Base-by-base conservation (phyloP, 2,888 invertebrate species). In the Eupithecia vulgata region DNA sequence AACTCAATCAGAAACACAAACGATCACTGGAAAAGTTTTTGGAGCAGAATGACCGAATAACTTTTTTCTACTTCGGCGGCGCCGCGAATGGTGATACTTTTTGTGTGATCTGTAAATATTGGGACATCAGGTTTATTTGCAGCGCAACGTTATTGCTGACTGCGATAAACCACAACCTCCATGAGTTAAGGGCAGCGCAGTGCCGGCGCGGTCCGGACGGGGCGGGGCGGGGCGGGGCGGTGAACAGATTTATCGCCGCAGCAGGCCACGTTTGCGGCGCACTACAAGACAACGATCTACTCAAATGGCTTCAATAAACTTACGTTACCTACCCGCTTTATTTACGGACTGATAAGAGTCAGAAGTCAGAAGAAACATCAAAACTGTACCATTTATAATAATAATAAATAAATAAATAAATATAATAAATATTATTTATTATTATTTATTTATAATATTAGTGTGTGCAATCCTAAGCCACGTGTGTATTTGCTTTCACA, bases 231-330 rank as follows among this genome's bases (percentile, higher is more conserved):
- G 34, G 34, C 61, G 34, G 34, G 34, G 61, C 34, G 61, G 61
- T 21, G 30, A 17, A 69, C 59, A 69, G 59, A 72, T 72, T 61
- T 57, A 72, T 72, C 72, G 66, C 40, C 34, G 68, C 67, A 67
- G 70, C 52, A 70, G 70, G 52, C 65, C 65, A 30, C 70, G 37
- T 48, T 25, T 30, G 57, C 57, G 57, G 25, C 25, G 10, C 12
- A 13, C 57, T 67, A 59, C 71, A 67, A 59, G 71, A 67, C 59
- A 59, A 59, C 71, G 42, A 67, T 71, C 66, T 34, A 71, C 66
- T 61, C 30, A 17, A 71, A 71, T 34, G 71, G 67, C 71, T 71
- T 61, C 64, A 67, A 71, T 71, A 59, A 71, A 66, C 66, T 65
- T n/a, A 70, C 52, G 13, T 30, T 61, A 61, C 34, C 30, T 5